phyloP scores from a whole-genome alignment of 2,113 vertebrate species.

The Hypanus sabinus region DNA sequence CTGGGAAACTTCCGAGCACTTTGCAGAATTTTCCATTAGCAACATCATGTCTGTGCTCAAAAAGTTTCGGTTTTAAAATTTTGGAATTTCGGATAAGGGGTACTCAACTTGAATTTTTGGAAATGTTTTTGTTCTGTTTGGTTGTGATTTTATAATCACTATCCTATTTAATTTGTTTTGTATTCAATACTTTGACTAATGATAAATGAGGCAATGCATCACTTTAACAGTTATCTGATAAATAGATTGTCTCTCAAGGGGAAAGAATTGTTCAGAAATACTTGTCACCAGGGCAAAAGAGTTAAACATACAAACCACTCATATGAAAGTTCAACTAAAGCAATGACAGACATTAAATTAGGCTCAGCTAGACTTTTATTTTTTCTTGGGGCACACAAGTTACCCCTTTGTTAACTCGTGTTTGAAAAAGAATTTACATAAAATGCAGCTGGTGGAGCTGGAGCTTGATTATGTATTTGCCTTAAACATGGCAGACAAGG shows the following conservation, averaged over 20 bases:
- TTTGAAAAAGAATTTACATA: background rate
- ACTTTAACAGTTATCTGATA: background rate
- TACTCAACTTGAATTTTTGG: background rate
- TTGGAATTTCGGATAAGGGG: too few species aligned
- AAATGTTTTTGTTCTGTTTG: background rate
- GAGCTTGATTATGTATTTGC: background rate
- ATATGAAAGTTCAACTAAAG: background rate
- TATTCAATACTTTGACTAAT: background rate
- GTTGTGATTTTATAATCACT: background rate
- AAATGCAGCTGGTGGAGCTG: background rate
- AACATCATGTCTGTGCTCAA: too few species aligned
- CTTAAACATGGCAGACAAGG: background rate
- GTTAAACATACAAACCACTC: background rate
- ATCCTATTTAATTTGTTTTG: background rate
- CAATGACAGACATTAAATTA: background rate
- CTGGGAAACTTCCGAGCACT: too few species aligned
- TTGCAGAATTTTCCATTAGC: too few species aligned
- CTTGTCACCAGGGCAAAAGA: background rate
- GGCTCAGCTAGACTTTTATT: background rate
- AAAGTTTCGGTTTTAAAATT: too few species aligned
- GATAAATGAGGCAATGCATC: background rate
- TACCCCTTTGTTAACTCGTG: too few species aligned
- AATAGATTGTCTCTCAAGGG: background rate
- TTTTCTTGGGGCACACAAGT: too few species aligned
- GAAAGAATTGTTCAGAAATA: background rate